Percentiles rank a stretch among this genome's conserved stretches.
Evolutionary conservation across 2,797 vertebrate genomes (phyloP).

Genomic region (Avahi laniger): DNA sequence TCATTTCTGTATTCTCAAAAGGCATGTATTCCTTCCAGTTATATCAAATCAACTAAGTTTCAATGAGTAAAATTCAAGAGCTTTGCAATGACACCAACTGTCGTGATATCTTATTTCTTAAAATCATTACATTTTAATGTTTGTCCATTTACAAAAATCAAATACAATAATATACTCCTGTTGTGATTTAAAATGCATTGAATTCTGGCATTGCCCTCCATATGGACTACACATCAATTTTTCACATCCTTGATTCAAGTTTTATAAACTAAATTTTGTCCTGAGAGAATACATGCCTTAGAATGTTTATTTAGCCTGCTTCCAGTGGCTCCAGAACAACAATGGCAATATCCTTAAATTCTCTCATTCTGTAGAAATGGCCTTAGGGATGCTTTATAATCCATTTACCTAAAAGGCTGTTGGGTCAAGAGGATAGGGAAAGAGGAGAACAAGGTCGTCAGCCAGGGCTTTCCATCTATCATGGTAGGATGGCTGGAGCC

Average conservation of each 20-base stretch:
- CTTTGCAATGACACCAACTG: not conserved
- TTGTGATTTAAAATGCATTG: conserved; percentile 1
- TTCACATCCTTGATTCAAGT: not conserved
- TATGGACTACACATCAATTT: not conserved
- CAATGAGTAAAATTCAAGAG: not conserved
- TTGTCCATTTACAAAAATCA: not conserved
- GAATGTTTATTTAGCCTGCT: conserved; percentile 2
- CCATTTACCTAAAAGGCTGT: not conserved
- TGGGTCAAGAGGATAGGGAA: not conserved
- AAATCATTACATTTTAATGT: conserved; percentile 34
- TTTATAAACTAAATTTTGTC: not conserved
- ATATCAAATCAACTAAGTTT: not conserved
- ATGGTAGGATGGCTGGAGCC: not conserved
- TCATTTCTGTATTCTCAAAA: not conserved
- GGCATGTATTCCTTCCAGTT: not conserved
- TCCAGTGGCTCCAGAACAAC: not conserved
- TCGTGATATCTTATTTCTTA: not conserved
- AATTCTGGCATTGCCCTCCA: not conserved
- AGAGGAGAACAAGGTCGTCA: not conserved
- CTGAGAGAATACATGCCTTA: not conserved
- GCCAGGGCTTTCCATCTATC: not conserved
- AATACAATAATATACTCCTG: not conserved
- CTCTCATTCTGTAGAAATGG: not conserved
- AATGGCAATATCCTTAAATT: not conserved
- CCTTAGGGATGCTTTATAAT: not conserved